Evolutionary conservation across 2,797 vertebrate genomes (phyloP).

Genomic region (Siniperca undulata): DNA sequence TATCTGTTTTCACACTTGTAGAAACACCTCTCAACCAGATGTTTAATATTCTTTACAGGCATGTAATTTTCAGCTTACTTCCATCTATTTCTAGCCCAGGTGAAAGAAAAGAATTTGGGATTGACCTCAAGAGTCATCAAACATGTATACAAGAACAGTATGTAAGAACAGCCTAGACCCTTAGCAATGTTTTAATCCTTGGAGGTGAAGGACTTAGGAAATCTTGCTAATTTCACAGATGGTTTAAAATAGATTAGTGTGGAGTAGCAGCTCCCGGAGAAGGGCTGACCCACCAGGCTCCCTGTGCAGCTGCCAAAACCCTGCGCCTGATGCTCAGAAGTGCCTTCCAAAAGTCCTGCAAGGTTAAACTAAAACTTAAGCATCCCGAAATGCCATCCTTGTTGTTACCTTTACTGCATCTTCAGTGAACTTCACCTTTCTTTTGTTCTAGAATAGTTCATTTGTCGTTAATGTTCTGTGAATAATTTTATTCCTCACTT

Average conservation of each 20-base stretch:
- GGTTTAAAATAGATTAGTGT: conserved; percentile 93
- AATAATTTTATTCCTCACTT: conserved; percentile 25
- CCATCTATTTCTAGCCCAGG: conserved; percentile 29
- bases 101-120: conserved; percentile 53
- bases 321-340: conserved; percentile 84
- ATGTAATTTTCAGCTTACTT: conserved; percentile 9
- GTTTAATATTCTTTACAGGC: conserved; percentile 18
- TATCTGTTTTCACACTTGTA: not conserved
- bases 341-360: conserved; percentile 91
- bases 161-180: conserved; percentile 81
- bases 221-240: conserved; percentile 93
- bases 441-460: conserved; percentile 26
- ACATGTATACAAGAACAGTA: conserved; percentile 73
- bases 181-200: conserved; percentile 89
- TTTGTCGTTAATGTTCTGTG: conserved; percentile 15
- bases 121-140: conserved; percentile 70
- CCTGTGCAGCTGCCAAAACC: conserved; percentile 89
- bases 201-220: conserved; percentile 91
- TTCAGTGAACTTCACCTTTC: conserved; percentile 48
- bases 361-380: conserved; percentile 91
- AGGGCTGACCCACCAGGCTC: conserved; percentile 88
- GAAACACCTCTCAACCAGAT: conserved; percentile 36
- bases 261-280: conserved; percentile 88
- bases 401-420: conserved; percentile 58
- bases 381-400: conserved; percentile 77